These are phyloP conservation scores for Pseudochaenichthys georgianus DNA, from an alignment of 2,797 vertebrate genomes.

Conservation along the genomic window DNA sequence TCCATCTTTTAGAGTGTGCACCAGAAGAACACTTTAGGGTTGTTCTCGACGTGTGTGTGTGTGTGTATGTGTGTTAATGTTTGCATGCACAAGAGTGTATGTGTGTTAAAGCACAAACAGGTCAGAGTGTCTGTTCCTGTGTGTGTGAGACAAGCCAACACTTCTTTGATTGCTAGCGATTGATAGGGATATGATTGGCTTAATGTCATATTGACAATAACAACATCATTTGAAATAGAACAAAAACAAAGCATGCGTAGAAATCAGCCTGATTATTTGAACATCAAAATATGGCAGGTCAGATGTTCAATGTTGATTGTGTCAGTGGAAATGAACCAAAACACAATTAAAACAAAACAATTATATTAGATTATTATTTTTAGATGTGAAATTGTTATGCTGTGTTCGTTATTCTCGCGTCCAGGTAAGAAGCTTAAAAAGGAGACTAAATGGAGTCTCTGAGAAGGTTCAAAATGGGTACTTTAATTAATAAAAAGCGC, in stretches of 20 bases:
- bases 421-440: too few relatives aligned
- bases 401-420: too few relatives aligned
- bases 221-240: neutral
- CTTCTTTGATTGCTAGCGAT: neutral
- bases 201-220: neutral
- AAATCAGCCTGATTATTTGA: neutral
- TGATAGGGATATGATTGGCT: neutral
- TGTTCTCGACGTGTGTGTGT: neutral
- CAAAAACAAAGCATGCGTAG: neutral
- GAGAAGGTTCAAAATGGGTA: too few relatives aligned
- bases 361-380: too few relatives aligned
- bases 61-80: conserved; percentile 7
- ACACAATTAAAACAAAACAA: too few relatives aligned
- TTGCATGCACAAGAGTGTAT: neutral
- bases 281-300: neutral
- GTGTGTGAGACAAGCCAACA: neutral
- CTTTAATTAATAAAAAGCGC: too few relatives aligned
- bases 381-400: too few relatives aligned
- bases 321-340: too few relatives aligned
- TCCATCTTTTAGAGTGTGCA: conserved; percentile 23
- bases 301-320: too few relatives aligned
- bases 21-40: conserved; percentile 27
- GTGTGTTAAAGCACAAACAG: neutral
- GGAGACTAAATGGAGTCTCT: too few relatives aligned
- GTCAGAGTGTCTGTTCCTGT: neutral